Evolutionary conservation across 2,797 vertebrate species (phyloP), one percentile per base, ranked within the genome.

Genomic region (Rachycentron canadum): DNA sequence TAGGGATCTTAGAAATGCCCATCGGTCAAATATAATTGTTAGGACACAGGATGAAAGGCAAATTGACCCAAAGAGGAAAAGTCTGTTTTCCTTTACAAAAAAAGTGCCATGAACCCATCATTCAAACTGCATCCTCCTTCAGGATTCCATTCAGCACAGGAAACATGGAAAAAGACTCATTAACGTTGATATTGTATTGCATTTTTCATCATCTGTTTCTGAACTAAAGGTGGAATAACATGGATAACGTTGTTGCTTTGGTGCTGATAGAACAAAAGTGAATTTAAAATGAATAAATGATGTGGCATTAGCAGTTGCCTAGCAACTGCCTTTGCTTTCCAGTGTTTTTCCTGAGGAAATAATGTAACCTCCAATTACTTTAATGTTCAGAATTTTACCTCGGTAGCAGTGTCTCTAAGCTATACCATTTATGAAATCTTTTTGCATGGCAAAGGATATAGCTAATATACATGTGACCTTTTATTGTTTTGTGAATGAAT

Each of bases 221-320:
- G 21, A 49, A 12, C n/a, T 17, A 52, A 52, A 69, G 32, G n/a
- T 62, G 23, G 41, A 56, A 41, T 32, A 41, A 17, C 23, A 50
- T 34, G 19, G n/a, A 25, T 26, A 28, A 9, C 2, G 7, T 55
- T 78, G 7, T 38, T 70, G 16, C 26, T 56, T 52, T 49, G 47
- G 21, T n/a, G 34, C 2, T 49, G 53, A 75, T 28, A 21, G 26
- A 56, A 78, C 8, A 45, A 60, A 67, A 60, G 14, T 23, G 9
- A 66, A 28, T 79, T 67, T 45, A 28, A 57, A 49, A 58, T 60
- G 26, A 63, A 60, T 52, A 61, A 88, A 60, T 59, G 53, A 86
- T 77, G 83, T 87, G 53, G 62, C 53, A 90, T 88, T 76, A 80
- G 56, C 69, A 80, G 93, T 94, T 94, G 91, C 92, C 64, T 93